Base-by-base conservation (phyloP, 2,888 invertebrate genomes). In the Drosophila pegasa region DNA sequence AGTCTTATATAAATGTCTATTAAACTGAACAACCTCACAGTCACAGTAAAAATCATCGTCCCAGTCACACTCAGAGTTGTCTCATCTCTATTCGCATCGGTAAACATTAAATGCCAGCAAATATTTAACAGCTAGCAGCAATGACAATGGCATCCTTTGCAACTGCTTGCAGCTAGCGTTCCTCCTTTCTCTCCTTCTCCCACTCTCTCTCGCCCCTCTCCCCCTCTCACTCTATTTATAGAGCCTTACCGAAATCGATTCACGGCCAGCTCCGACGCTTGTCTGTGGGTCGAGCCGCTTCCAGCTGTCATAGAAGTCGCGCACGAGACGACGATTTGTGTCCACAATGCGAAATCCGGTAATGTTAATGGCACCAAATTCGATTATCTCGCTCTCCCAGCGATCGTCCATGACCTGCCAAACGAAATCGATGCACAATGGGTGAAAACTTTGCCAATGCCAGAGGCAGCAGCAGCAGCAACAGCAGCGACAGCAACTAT, bases 321-420 rank as follows among this genome's bases (percentile, higher is more conserved):
- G 95, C 75, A 98, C 97, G 91, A 95, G 94, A 89, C 95, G 95
- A 89, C 96, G 94, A 79, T 95, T 94, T 82, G 95, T 95, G 93
- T 98, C 98, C 75, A 99, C 95, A 90, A 99, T 96, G 84, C 98
- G 96, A 93, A 99, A 99, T 66, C 99, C 99, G 22, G 99, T 99
- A 88, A 99, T 98, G 94, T 99, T 99, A 90, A 99, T 97, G 84
- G 99, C 99, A 50, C 99, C 99, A 92, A 97, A 98, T 94, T 98
- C 98, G 88, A 97, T 96, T 88, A 98, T 96, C 93, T 98, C 97
- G 89, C 96, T 96, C 91, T 98, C 98, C 97, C 98, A 98, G 90
- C 97, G 95, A 93, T 98, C 98, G 93, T 98, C 98, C 97, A 98
- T 97, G 92, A 98, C 97, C 98, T 98, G 76, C 2, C 45, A 35